phyloP scores from a whole-genome alignment of 1,140 invertebrate species.

The Coelopa frigida region DNA sequence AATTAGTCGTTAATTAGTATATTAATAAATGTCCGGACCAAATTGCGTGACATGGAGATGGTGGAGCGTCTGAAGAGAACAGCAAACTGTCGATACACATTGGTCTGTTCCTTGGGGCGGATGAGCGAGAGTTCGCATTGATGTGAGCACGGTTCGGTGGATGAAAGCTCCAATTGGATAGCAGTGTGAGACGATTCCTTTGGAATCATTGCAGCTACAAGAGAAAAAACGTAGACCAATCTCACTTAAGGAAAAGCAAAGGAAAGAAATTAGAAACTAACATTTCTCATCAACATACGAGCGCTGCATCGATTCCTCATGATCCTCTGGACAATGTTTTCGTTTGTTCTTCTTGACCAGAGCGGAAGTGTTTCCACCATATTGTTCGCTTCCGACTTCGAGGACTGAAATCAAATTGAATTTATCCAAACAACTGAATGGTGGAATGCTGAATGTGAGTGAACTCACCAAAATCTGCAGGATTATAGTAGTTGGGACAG shows the following conservation, averaged over 20 bases:
- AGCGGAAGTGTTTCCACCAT: slow-evolving; percentile 17
- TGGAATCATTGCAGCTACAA: too few relatives aligned
- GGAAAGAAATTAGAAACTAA: too few relatives aligned
- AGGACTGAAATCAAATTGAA: slow-evolving; percentile 18
- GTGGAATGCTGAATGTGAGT: background rate
- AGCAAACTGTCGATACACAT: slow-evolving; percentile 25
- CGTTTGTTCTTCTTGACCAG: slow-evolving; percentile 26
- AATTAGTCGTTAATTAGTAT: too few relatives aligned
- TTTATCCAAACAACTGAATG: background rate
- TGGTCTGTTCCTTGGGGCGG: slow-evolving; percentile 28
- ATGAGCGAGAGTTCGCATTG: too few relatives aligned
- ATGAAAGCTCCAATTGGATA: too few relatives aligned
- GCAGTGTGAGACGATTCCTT: too few relatives aligned
- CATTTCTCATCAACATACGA: slow-evolving; percentile 23
- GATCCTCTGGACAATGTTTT: slow-evolving; percentile 6
- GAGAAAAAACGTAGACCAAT: too few relatives aligned
- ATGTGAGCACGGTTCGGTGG: too few relatives aligned
- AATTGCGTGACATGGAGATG: slow-evolving; percentile 25
- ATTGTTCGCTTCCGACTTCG: slow-evolving; percentile 32
- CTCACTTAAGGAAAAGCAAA: too few relatives aligned
- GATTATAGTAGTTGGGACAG: slow-evolving; percentile 62
- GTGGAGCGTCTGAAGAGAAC: slow-evolving; percentile 24
- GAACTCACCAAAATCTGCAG: slow-evolving; percentile 52
- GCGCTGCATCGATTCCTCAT: slow-evolving; percentile 11
- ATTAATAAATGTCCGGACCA: too few relatives aligned